Percentiles rank a stretch among this genome's conserved stretches.
These are phyloP conservation scores for Sphinx pinastri DNA, from an alignment of 2,888 invertebrate genomes.

Conservation along the genomic window DNA sequence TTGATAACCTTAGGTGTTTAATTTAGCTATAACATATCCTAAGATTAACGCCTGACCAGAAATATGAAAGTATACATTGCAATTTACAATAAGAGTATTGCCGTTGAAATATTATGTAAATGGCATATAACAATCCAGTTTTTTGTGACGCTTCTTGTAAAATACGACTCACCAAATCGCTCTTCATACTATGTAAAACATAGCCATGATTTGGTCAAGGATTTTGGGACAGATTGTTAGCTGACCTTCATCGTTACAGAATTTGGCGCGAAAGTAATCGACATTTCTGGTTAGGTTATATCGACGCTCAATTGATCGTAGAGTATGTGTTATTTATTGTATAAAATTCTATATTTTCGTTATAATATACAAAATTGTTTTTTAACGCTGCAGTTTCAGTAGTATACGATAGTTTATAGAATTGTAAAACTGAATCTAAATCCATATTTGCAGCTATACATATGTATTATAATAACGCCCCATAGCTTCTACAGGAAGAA, in stretches of 20 bases:
- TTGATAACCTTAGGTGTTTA: neutral
- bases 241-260: too few species aligned
- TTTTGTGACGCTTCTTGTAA: too few species aligned
- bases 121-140: too few species aligned
- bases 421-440: neutral
- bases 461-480: slow-evolving; percentile 37
- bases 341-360: slow-evolving; percentile 11
- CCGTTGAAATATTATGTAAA: too few species aligned
- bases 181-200: too few species aligned
- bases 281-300: slow-evolving; percentile 1
- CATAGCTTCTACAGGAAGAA: slow-evolving; percentile 51
- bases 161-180: too few species aligned
- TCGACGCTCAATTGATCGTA: slow-evolving; percentile 19
- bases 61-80: neutral
- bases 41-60: slow-evolving; percentile 17
- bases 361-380: neutral
- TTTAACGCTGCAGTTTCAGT: neutral
- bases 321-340: slow-evolving; percentile 21
- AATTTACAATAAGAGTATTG: neutral
- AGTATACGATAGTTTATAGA: slow-evolving; percentile 9
- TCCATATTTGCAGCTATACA: neutral
- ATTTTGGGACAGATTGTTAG: too few species aligned
- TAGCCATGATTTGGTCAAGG: too few species aligned
- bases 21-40: neutral
- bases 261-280: neutral